These are phyloP conservation scores for Oreochromis grahami DNA, from an alignment of 2,797 vertebrate genomes.

Conservation along the genomic window DNA sequence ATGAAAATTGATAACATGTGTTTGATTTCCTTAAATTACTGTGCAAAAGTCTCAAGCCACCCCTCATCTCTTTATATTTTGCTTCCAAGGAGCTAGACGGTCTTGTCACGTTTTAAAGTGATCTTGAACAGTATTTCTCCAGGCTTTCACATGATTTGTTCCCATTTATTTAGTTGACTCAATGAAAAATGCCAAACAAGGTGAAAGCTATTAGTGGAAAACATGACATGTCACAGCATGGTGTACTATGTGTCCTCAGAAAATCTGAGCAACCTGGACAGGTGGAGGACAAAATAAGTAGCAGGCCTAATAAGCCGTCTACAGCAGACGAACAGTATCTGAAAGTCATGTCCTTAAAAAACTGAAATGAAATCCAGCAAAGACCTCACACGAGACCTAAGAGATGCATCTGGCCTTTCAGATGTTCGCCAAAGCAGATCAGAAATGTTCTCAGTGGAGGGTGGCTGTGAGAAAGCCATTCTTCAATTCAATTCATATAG, in stretches of 20 bases:
- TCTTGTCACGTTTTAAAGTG: neutral
- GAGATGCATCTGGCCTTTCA: neutral
- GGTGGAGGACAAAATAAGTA: neutral
- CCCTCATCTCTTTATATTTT: neutral
- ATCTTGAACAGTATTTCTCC: neutral
- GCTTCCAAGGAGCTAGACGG: neutral
- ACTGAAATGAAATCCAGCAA: rapidly evolving
- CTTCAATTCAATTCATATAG: neutral
- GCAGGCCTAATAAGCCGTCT: neutral
- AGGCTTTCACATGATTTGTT: neutral
- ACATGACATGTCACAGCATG: too few species aligned
- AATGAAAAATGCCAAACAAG: neutral
- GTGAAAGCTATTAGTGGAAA: neutral
- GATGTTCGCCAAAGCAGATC: neutral
- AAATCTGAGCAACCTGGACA: neutral
- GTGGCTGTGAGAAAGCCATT: rapidly evolving
- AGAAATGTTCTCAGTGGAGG: neutral
- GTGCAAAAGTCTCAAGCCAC: neutral
- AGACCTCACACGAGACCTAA: neutral
- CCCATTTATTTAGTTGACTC: neutral
- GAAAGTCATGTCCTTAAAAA: neutral
- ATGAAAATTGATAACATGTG: neutral
- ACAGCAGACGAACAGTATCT: neutral
- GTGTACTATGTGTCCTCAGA: neutral
- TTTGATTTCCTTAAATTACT: neutral